These are phyloP conservation scores for Macrophya annulata DNA, from an alignment of 2,888 invertebrate genomes.

Conservation along the genomic window DNA sequence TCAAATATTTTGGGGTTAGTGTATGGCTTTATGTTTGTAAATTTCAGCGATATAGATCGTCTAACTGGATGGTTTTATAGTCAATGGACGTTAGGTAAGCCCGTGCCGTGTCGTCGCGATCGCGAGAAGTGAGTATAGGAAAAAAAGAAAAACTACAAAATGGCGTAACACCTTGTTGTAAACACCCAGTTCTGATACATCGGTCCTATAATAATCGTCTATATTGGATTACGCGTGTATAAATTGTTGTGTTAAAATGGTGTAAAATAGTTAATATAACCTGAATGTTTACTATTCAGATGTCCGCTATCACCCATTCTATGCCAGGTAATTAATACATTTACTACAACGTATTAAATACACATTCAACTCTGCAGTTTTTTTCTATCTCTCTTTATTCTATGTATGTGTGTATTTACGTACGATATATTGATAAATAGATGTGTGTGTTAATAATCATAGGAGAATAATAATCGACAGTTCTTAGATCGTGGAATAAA, in stretches of 20 bases:
- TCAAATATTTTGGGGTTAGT: not conserved
- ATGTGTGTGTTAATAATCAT: not conserved
- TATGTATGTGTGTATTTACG: not conserved
- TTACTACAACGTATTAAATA: not conserved
- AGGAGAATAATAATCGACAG: not conserved
- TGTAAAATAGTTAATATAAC: conserved; percentile 68
- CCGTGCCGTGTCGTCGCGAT: conserved; percentile 17
- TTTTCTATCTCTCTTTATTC: not conserved
- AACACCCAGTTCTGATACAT: conserved; percentile 73
- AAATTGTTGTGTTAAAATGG: conserved; percentile 65
- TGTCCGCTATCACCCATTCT: conserved; percentile 79
- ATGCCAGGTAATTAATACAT: conserved; percentile 76
- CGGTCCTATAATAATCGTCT: conserved; percentile 31
- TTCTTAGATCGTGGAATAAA: not conserved
- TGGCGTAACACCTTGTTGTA: conserved; percentile 76
- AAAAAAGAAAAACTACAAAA: conserved; percentile 76
- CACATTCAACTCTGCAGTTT: not conserved
- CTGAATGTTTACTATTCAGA: conserved; percentile 78
- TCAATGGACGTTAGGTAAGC: not conserved
- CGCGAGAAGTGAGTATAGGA: not conserved
- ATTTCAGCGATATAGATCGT: not conserved
- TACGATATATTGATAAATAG: not conserved
- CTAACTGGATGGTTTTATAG: not conserved
- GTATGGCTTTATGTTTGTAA: not conserved
- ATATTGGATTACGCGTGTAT: conserved; percentile 51